A percentile compares a stretch with the other conserved stretches of the same genome.
These are phyloP conservation scores for Ammodytes dubius DNA, from an alignment of 2,113 vertebrate genomes.

Conservation along the genomic window DNA sequence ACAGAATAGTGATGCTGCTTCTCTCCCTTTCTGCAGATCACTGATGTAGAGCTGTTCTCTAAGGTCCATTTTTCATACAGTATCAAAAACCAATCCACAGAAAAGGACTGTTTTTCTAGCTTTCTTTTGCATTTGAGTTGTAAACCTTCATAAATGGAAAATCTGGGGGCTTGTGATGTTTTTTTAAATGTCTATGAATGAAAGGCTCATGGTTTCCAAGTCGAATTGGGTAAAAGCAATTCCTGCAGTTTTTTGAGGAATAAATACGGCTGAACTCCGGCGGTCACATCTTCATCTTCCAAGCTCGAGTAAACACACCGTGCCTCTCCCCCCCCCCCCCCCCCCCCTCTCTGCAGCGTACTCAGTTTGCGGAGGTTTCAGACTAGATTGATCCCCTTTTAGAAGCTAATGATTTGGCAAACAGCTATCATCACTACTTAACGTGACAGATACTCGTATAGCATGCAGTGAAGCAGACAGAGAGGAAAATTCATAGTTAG, in stretches of 20 bases:
- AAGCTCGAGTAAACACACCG: neutral
- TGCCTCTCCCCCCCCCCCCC: no score
- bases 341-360: neutral
- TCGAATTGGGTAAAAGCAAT: neutral
- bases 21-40: slow-evolving; percentile 6
- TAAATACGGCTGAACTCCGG: slow-evolving; percentile 22
- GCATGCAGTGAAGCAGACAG: slow-evolving; percentile 1
- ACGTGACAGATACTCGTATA: slow-evolving; percentile 8
- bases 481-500: neutral
- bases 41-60: neutral
- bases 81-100: slow-evolving; percentile 12
- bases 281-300: neutral
- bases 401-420: slow-evolving; percentile 14
- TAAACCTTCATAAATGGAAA: neutral
- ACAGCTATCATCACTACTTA: slow-evolving; percentile 11
- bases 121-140: slow-evolving; percentile 17
- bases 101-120: neutral
- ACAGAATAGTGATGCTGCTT: neutral
- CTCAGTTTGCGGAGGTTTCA: neutral
- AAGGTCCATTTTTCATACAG: slow-evolving; percentile 20
- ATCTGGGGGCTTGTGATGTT: slow-evolving; percentile 2
- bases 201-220: slow-evolving; percentile 1
- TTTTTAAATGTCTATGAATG: slow-evolving; percentile 8
- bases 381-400: neutral
- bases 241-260: neutral